phyloP scores from a whole-genome alignment of 2,113 vertebrate species.

The Elephas maximus region DNA sequence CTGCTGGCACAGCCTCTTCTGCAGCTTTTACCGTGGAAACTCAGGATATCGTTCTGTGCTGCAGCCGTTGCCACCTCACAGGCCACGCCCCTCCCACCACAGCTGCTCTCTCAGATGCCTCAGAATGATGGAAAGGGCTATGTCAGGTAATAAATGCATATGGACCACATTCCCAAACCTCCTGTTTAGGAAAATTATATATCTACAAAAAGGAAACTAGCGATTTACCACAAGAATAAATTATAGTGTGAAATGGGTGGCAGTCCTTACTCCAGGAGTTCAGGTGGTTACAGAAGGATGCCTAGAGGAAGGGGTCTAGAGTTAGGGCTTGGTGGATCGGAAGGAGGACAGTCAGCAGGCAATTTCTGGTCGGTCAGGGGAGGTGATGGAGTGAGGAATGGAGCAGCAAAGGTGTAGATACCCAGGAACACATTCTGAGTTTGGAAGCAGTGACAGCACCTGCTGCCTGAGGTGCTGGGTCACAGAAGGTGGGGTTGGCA shows the following conservation, averaged over 20 bases:
- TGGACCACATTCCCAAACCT: background rate
- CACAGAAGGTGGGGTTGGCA: background rate
- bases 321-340: background rate
- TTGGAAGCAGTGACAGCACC: fast-evolving
- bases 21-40: background rate
- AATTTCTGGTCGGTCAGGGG: fast-evolving
- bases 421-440: background rate
- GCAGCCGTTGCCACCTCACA: fast-evolving
- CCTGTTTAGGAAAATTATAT: background rate
- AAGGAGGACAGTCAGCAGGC: background rate
- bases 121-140: background rate
- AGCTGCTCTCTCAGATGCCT: background rate
- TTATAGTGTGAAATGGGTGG: background rate
- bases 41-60: fast-evolving
- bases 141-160: background rate
- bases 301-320: background rate
- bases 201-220: background rate
- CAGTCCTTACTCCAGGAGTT: fast-evolving
- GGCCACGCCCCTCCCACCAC: background rate
- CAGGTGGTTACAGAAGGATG: background rate
- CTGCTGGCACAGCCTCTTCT: fast-evolving
- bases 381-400: too few species aligned
- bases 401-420: fast-evolving
- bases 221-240: background rate
- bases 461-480: fast-evolving